Evolutionary conservation across 2,888 invertebrate species (phyloP).

Genomic region (Dromius quadrimaculatus): DNA sequence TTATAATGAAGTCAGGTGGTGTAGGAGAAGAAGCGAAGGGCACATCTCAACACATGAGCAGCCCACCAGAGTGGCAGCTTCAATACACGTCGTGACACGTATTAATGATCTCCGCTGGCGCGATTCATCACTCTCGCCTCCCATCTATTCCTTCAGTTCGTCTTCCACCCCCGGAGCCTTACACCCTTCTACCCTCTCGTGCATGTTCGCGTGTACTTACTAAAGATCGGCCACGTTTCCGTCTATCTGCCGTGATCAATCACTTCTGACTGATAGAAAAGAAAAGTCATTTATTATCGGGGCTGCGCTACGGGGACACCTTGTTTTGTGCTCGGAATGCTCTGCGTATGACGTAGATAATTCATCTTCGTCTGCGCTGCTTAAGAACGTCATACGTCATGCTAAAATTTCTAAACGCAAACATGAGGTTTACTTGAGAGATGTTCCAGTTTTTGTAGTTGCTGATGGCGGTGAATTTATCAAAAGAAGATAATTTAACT

Average conservation of each 20-base stretch:
- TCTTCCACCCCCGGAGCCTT: not conserved
- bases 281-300: constrained; percentile 66
- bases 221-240: constrained; percentile 67
- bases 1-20: constrained; percentile 20
- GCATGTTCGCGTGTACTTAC: constrained; percentile 55
- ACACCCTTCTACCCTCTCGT: not conserved
- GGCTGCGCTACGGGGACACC: constrained; percentile 43
- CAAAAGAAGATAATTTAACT: too few species aligned
- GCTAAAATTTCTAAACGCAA: constrained; percentile 50
- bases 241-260: constrained; percentile 67
- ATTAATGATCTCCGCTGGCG: constrained; percentile 66
- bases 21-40: not conserved
- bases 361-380: constrained; percentile 50
- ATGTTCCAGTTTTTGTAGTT: too few species aligned
- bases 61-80: constrained; percentile 61
- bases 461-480: not conserved
- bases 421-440: constrained; percentile 23
- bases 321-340: constrained; percentile 50
- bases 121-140: constrained; percentile 67
- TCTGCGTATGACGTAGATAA: constrained; percentile 52
- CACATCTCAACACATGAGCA: constrained; percentile 24
- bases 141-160: constrained; percentile 54
- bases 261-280: constrained; percentile 68
- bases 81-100: constrained; percentile 67
- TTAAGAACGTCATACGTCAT: constrained; percentile 53